phyloP scores from a whole-genome alignment of 1,140 invertebrate species.

The Apis laboriosa region DNA sequence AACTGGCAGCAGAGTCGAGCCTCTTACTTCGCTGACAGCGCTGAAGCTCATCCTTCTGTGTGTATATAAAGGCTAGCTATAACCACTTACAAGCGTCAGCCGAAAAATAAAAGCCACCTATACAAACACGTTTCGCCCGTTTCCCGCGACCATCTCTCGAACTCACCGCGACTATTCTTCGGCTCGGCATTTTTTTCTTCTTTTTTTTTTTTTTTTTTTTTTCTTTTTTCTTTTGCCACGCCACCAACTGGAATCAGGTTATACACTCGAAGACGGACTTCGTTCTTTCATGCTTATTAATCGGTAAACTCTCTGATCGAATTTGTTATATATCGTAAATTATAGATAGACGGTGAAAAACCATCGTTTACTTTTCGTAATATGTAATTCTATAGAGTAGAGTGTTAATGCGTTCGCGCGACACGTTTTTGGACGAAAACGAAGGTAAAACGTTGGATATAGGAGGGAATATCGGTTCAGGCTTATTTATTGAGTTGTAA shows the following conservation, averaged over 20 bases:
- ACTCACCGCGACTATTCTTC: neutral
- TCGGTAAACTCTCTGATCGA: neutral
- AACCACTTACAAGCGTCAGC: slow-evolving; percentile 51
- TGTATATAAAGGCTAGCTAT: slow-evolving; percentile 32
- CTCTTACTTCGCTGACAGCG: slow-evolving; percentile 59
- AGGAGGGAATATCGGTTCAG: too few species aligned
- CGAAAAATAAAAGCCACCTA: slow-evolving; percentile 52
- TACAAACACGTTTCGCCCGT: slow-evolving; percentile 1
- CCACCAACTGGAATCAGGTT: slow-evolving; percentile 4
- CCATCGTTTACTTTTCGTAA: neutral
- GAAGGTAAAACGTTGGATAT: too few species aligned
- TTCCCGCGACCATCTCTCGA: slow-evolving; percentile 22
- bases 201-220: neutral
- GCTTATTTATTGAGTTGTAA: too few species aligned
- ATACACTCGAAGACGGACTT: neutral
- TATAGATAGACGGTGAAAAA: neutral
- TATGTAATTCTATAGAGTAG: neutral
- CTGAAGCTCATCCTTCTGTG: slow-evolving; percentile 47
- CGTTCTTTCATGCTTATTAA: neutral
- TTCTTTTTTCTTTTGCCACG: neutral
- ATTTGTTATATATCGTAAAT: neutral
- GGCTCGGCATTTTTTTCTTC: neutral
- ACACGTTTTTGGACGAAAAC: too few species aligned
- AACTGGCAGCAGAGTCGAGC: slow-evolving; percentile 43
- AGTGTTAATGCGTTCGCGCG: too few species aligned